A percentile compares a stretch with the other conserved stretches of the same genome.
phyloP scores from a whole-genome alignment of 64 coral and sea anemone species.

The Platygyra sinensis region DNA sequence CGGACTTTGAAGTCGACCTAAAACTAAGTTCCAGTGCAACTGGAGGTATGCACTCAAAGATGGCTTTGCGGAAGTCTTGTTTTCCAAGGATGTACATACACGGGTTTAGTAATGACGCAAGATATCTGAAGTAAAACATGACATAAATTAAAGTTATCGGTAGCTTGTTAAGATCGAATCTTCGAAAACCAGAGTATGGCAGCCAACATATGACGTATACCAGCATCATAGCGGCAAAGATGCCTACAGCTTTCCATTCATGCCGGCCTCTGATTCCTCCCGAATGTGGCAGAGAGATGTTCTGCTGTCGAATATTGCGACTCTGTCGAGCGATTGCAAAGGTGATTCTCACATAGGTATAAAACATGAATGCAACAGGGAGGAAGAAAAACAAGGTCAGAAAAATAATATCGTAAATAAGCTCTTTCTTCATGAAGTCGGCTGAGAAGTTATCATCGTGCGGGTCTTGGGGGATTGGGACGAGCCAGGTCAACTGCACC shows the following conservation, averaged over 20 bases:
- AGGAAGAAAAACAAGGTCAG: slow-evolving; percentile 48
- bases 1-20: slow-evolving; percentile 11
- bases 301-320: slow-evolving; percentile 56
- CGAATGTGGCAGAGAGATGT: not conserved
- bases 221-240: slow-evolving; percentile 63
- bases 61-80: slow-evolving; percentile 72
- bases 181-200: slow-evolving; percentile 50
- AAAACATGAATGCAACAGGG: slow-evolving; percentile 68
- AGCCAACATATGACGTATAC: slow-evolving; percentile 66
- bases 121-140: slow-evolving; percentile 52
- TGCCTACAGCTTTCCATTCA: slow-evolving; percentile 60
- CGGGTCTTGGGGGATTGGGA: not conserved
- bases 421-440: slow-evolving; percentile 25
- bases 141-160: slow-evolving; percentile 48
- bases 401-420: slow-evolving; percentile 43
- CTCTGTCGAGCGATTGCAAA: slow-evolving; percentile 66
- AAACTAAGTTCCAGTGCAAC: not conserved
- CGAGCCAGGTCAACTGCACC: slow-evolving; percentile 60
- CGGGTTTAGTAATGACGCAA: slow-evolving; percentile 72
- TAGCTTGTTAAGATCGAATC: slow-evolving; percentile 8
- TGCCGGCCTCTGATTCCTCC: slow-evolving; percentile 35
- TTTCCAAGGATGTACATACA: slow-evolving; percentile 83
- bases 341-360: slow-evolving; percentile 60
- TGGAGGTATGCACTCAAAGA: not conserved
- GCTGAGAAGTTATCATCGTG: slow-evolving; percentile 2